Conservation (phyloP, 2,797 vertebrate species). For the Poeciliopsis gracilis region DNA sequence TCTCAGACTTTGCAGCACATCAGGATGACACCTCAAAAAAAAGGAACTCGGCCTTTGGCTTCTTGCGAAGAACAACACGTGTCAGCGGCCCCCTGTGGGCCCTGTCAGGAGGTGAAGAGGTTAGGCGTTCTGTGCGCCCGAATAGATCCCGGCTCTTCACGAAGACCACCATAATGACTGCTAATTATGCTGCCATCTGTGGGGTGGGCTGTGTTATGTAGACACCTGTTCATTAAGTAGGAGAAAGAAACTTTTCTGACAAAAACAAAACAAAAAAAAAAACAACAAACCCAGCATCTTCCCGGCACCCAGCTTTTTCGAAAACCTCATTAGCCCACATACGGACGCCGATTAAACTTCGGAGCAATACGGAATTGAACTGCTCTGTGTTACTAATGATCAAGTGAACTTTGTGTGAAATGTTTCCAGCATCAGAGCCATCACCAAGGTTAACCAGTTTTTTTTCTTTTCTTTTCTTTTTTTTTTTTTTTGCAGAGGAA, state of each 20-base stretch:
- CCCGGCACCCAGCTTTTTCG: slow-evolving; percentile 4
- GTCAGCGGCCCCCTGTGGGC: slow-evolving; percentile 70
- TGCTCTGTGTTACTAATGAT: slow-evolving; percentile 64
- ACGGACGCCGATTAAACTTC: slow-evolving; percentile 60
- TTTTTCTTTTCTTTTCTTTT: slow-evolving; percentile 39
- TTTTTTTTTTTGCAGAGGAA: slow-evolving; percentile 73
- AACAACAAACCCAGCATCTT: slow-evolving; percentile 26
- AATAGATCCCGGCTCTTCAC: slow-evolving; percentile 73
- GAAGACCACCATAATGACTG: slow-evolving; percentile 82
- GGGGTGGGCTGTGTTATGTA: slow-evolving; percentile 82
- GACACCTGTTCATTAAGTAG: slow-evolving; percentile 83
- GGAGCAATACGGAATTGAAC: slow-evolving; percentile 57
- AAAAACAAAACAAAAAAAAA: neutral
- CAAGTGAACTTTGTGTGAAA: slow-evolving; percentile 78
- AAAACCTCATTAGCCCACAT: slow-evolving; percentile 43
- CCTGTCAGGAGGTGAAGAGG: slow-evolving; percentile 80
- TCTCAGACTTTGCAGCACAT: slow-evolving; percentile 74
- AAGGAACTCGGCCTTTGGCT: slow-evolving; percentile 76
- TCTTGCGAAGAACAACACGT: slow-evolving; percentile 77
- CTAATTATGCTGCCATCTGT: slow-evolving; percentile 83
- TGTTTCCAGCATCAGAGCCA: slow-evolving; percentile 76
- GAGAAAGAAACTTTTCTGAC: slow-evolving; percentile 68
- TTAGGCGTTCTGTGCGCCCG: slow-evolving; percentile 77
- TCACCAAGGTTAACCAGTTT: slow-evolving; percentile 80
- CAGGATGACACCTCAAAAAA: slow-evolving; percentile 81